phyloP scores from a whole-genome alignment of 2,888 invertebrate species.

The Graphium colonna region DNA sequence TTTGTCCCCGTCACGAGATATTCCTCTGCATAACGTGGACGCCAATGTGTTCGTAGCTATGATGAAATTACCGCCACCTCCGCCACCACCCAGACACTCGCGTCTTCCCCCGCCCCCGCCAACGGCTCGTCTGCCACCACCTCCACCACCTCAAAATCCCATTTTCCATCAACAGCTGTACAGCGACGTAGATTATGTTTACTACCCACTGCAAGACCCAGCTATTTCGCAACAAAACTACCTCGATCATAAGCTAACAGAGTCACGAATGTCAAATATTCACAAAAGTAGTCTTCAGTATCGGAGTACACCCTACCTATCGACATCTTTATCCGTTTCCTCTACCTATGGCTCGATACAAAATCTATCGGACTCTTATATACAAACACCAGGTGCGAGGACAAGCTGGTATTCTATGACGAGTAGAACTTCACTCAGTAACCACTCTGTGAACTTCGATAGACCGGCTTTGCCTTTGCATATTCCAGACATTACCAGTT shows the following conservation, averaged over 20 bases:
- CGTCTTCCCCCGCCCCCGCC: conserved; percentile 86
- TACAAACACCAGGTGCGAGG: conserved; percentile 80
- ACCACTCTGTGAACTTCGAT: conserved; percentile 83
- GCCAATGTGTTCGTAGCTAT: conserved; percentile 80
- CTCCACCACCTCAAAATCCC: conserved; percentile 89
- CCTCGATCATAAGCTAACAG: conserved; percentile 91
- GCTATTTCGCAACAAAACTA: conserved; percentile 94
- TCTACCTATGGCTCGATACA: conserved; percentile 90
- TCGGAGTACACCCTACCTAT: conserved; percentile 89
- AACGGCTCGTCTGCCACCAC: conserved; percentile 82
- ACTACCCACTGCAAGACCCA: conserved; percentile 94
- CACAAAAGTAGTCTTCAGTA: conserved; percentile 88
- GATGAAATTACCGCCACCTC: conserved; percentile 81
- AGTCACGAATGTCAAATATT: conserved; percentile 81
- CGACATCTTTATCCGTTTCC: conserved; percentile 82
- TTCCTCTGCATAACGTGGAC: conserved; percentile 57
- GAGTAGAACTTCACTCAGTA: conserved; percentile 78
- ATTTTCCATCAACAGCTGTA: conserved; percentile 94
- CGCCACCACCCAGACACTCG: conserved; percentile 76
- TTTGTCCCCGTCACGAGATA: conserved; percentile 70
- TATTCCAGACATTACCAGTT: conserved; percentile 72
- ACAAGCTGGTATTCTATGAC: conserved; percentile 83
- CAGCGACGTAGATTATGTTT: conserved; percentile 95
- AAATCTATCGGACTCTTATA: conserved; percentile 87
- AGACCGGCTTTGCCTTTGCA: conserved; percentile 83